Evolutionary conservation across 1,140 invertebrate genomes (phyloP), one percentile per base, ranked within the genome.

Genomic region (Eurosta solidaginis): DNA sequence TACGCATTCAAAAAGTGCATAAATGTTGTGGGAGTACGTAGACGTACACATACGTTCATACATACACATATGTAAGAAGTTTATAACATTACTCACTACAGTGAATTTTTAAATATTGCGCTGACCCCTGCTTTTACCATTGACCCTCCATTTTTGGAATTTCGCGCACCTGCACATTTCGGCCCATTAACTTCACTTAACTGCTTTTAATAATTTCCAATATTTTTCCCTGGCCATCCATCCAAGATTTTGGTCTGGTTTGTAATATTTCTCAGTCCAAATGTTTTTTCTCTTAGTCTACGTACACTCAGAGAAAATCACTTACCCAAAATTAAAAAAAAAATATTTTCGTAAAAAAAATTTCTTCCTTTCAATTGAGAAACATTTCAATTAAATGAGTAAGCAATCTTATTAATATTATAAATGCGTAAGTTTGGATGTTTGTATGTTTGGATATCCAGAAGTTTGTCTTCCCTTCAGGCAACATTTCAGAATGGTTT

Each of bases 191-290:
- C 33, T 10, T 22, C 59, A 68, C 59, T 68, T 68, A 68, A 68
- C 40, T 20, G 59, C 33, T 42, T 14, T 68, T 68, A 68, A 68
- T 68, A 68, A 68, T 40, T 68, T 68, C 59, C 59, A 68, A 68
- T 68, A 68, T 68, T 29, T 68, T 68, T 42, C 59, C 36, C 33
- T 68, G 59, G 59, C 59, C 14, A n/a, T 20, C 9, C 33, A 3
- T 29, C 17, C 9, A n/a, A n/a, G n/a, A 22, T 29, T 68, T 68
- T 36, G 33, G n/a, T 1, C n/a, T 14, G 36, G 36, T 68, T 68
- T 40, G 33, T 68, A 7, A 68, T 33, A 10, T 10, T 40, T 2
- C 59, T 7, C n/a, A 17, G 36, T 27, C 27, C 33, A 40, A 36
- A 33, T 20, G 59, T n/a, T 1, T 20, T 47, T 47, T 4, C 45